Evolutionary conservation across 2,113 vertebrate genomes (phyloP).

Genomic region (Helogale parvula): DNA sequence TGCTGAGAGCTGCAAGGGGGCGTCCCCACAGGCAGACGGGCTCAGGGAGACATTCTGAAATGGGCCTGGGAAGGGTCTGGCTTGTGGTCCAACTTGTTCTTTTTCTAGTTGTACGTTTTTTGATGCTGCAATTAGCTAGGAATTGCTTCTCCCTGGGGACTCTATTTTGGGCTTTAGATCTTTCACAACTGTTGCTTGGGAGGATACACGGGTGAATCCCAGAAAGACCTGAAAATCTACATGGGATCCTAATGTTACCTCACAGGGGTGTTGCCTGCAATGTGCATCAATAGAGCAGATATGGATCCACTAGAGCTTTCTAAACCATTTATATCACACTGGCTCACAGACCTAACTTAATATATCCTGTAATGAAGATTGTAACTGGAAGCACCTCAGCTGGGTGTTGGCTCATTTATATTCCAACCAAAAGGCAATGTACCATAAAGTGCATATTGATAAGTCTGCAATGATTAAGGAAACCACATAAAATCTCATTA

Average conservation of each 20-base stretch:
- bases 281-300: neutral
- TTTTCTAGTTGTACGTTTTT: neutral
- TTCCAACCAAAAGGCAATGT: slow-evolving; percentile 38
- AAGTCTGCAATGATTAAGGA: slow-evolving; percentile 1
- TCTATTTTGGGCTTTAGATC: neutral
- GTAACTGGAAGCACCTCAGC: neutral
- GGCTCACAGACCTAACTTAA: neutral
- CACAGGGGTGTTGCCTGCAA: neutral
- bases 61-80: neutral
- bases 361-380: slow-evolving; percentile 4
- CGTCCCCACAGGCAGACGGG: neutral
- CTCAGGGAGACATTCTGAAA: neutral
- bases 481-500: slow-evolving; percentile 57
- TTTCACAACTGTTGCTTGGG: neutral
- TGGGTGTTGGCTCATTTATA: slow-evolving; percentile 5
- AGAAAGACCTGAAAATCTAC: neutral
- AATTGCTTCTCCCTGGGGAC: neutral
- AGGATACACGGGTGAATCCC: neutral
- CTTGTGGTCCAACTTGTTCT: neutral
- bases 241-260: neutral
- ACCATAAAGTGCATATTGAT: slow-evolving; percentile 27
- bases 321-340: neutral
- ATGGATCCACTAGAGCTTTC: neutral
- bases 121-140: neutral
- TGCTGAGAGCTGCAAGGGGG: neutral